Conservation (phyloP, 2,113 vertebrate genomes). For the Cichladusa arquata region DNA sequence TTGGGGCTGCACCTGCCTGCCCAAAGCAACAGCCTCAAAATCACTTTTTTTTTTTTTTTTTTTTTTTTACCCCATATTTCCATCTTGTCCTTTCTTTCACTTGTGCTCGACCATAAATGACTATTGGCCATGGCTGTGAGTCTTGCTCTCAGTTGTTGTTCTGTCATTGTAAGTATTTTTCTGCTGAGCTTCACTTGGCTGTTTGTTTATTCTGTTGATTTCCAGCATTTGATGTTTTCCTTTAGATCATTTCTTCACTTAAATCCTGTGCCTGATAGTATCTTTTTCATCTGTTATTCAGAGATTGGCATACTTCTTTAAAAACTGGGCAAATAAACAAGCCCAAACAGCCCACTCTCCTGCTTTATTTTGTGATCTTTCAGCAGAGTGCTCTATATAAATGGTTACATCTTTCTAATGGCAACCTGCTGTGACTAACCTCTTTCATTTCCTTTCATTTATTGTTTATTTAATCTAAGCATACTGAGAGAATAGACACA, state of each 20-base stretch:
- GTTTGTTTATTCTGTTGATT: background rate
- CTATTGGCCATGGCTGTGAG: background rate
- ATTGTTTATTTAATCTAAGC: conserved; percentile 18
- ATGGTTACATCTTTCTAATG: background rate
- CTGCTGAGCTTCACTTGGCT: background rate
- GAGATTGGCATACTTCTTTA: background rate
- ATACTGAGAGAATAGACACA: background rate
- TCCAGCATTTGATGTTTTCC: background rate
- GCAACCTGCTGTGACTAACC: background rate
- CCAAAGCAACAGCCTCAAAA: background rate
- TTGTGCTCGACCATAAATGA: background rate
- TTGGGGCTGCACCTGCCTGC: background rate
- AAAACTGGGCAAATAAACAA: background rate
- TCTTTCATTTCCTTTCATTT: conserved; percentile 33
- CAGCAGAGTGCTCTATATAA: background rate
- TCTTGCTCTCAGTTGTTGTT: background rate
- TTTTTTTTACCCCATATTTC: background rate
- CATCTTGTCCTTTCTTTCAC: background rate
- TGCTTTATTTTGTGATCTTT: background rate
- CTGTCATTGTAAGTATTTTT: background rate
- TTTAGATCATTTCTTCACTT: background rate
- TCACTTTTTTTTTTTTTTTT: too few relatives aligned
- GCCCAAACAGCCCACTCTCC: background rate
- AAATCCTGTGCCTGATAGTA: background rate
- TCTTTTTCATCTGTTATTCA: background rate